Conservation (phyloP, 2,113 vertebrate genomes). For the Excalfactoria chinensis region DNA sequence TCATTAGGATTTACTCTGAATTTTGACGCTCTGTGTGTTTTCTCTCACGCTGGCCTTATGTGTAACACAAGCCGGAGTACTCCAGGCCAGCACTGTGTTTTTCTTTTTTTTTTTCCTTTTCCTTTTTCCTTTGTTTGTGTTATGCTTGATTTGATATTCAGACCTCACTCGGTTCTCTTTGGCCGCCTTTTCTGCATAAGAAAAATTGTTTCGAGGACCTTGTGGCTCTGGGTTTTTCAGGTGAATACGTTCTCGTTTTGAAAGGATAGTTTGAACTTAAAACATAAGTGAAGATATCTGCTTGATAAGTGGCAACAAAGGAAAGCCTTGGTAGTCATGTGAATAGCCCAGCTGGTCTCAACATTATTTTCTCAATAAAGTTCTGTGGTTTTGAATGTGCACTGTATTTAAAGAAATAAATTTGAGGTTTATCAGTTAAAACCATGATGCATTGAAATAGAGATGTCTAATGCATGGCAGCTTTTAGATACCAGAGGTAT, state of each 20-base stretch:
- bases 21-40: not conserved
- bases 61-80: not conserved
- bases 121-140: slow-evolving; percentile 18
- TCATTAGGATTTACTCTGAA: not conserved
- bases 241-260: not conserved
- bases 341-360: not conserved
- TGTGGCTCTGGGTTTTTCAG: not conserved
- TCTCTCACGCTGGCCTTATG: not conserved
- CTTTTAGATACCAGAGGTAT: not conserved
- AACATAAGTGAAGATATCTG: not conserved
- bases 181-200: slow-evolving; percentile 14
- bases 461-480: not conserved
- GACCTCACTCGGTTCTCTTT: not conserved
- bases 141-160: not conserved
- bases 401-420: not conserved
- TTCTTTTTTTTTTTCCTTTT: not conserved
- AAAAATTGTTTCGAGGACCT: not conserved
- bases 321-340: not conserved
- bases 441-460: not conserved
- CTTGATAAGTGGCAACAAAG: not conserved
- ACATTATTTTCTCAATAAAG: not conserved
- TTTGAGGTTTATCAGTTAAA: not conserved
- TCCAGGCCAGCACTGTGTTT: not conserved
- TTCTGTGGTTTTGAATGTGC: not conserved
- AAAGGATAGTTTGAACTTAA: not conserved